These are phyloP conservation scores for Felis chaus DNA, from an alignment of 2,113 vertebrate species.

Conservation along the genomic window DNA sequence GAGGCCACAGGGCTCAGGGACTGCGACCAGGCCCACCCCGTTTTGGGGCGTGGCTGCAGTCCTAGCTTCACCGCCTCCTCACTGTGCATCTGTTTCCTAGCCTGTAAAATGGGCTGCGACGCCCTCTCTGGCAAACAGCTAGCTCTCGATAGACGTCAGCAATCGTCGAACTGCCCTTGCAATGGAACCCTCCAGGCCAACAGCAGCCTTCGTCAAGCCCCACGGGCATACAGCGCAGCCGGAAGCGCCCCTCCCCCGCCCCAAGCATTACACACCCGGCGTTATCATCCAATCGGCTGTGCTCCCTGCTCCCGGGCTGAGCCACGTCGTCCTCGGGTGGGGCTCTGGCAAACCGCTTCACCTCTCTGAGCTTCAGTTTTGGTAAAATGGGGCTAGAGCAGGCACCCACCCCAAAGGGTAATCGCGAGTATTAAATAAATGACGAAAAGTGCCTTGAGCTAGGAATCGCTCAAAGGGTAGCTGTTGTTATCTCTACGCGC, in stretches of 20 bases:
- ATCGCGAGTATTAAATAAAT: neutral
- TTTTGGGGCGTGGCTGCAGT: neutral
- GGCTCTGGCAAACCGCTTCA: too few relatives aligned
- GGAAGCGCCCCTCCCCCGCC: fast-evolving
- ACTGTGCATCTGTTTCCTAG: neutral
- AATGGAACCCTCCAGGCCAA: neutral
- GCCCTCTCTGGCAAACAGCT: neutral
- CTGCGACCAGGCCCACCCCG: fast-evolving
- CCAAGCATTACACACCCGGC: fast-evolving
- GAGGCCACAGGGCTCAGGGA: neutral
- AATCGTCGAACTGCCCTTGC: neutral
- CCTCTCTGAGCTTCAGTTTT: neutral
- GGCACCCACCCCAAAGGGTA: neutral
- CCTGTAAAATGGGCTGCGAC: neutral
- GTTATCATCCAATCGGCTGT: fast-evolving
- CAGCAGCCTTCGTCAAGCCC: too few relatives aligned
- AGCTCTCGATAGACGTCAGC: neutral
- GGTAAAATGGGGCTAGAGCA: neutral
- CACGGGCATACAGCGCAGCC: neutral
- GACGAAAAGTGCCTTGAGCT: neutral
- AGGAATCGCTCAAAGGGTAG: neutral
- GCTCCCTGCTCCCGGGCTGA: too few relatives aligned
- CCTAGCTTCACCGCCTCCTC: neutral
- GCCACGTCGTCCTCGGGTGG: too few relatives aligned
- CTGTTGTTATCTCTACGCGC: too few relatives aligned